A percentile compares a stretch with the other conserved stretches of the same genome.
Conservation (phyloP, 23 tunicate species). For the Trididemnum nubilum region DNA sequence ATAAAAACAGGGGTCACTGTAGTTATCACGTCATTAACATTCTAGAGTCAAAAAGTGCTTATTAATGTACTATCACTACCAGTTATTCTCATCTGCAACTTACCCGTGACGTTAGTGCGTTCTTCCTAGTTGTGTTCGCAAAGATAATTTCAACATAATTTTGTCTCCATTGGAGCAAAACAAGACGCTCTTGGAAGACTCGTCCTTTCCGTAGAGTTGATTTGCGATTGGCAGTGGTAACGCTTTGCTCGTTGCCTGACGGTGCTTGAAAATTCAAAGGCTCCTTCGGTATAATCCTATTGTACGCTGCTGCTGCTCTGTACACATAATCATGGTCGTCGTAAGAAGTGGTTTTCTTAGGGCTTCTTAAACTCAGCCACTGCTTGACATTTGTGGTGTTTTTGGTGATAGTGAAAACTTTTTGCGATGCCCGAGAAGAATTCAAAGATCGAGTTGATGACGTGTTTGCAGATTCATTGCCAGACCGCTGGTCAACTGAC, state of each 20-base stretch:
- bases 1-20: no score
- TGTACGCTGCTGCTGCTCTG: neutral
- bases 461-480: no score
- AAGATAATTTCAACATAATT: constrained; percentile 72
- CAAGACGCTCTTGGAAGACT: constrained; percentile 29
- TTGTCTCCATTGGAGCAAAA: constrained; percentile 51
- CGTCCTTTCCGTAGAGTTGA: constrained; percentile 24
- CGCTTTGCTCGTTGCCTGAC: neutral
- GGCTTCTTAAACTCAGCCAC: constrained; percentile 8
- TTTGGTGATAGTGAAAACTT: neutral
- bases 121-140: constrained; percentile 46
- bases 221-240: constrained; percentile 16
- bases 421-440: no score
- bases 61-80: no score
- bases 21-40: no score
- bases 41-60: no score
- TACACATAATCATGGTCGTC: constrained; percentile 29
- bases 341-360: neutral
- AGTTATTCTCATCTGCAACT: no score
- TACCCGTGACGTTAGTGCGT: constrained; percentile 65
- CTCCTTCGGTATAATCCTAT: neutral
- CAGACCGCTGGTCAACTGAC: no score
- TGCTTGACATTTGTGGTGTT: constrained; percentile 1
- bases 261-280: constrained; percentile 13
- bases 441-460: no score